Conservation (phyloP, 2,797 vertebrate species). For the Petrocephalus schoutedeni region DNA sequence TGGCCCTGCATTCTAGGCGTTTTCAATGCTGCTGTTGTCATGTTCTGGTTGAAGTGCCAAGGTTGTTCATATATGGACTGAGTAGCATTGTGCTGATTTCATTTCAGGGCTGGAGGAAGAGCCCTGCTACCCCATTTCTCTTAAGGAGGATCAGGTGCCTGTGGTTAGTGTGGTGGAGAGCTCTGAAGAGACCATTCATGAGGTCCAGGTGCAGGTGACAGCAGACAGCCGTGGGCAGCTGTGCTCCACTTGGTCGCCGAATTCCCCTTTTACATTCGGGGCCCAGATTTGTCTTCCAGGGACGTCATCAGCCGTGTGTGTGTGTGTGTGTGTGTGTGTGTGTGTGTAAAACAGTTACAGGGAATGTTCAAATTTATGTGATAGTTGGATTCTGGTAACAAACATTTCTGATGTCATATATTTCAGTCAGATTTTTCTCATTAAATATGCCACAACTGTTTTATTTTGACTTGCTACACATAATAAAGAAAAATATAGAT, state of each 20-base stretch:
- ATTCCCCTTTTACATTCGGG: constrained; percentile 5
- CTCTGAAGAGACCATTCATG: constrained; percentile 79
- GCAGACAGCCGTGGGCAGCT: constrained; percentile 61
- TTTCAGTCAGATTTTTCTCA: neutral
- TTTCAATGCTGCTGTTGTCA: neutral
- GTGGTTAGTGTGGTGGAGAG: constrained; percentile 81
- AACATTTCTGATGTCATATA: neutral
- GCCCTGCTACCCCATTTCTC: constrained; percentile 13
- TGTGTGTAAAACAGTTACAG: neutral
- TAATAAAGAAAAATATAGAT: too few species aligned
- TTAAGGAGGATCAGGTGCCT: constrained; percentile 56
- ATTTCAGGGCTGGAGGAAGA: constrained; percentile 30
- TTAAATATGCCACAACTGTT: too few species aligned
- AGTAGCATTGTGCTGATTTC: neutral
- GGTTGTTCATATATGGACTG: neutral
- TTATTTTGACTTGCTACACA: too few species aligned
- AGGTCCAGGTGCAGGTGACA: constrained; percentile 87
- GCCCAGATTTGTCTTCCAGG: neutral
- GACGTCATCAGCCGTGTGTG: constrained; percentile 31
- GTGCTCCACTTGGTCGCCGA: constrained; percentile 55
- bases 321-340: neutral
- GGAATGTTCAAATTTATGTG: neutral
- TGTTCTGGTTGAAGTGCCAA: neutral
- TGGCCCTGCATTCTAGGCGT: neutral
- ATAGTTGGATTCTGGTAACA: neutral